Conservation (phyloP, 23 tunicate species). For the Styela clava region DNA sequence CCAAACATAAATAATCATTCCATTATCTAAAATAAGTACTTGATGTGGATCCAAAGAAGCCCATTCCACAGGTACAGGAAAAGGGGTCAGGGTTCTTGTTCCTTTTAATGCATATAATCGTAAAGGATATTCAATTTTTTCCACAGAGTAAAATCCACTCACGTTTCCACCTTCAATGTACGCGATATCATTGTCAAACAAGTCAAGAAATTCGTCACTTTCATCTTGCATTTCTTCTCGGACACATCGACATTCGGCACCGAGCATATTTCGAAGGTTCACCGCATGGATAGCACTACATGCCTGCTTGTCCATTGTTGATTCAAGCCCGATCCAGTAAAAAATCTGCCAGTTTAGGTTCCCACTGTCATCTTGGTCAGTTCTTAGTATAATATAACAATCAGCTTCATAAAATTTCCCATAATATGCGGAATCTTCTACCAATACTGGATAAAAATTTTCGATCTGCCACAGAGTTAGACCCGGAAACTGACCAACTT, state of each 20-base stretch:
- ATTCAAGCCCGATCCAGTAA: slow-evolving; percentile 96
- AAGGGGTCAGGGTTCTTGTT: slow-evolving; percentile 69
- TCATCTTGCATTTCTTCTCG: slow-evolving; percentile 98
- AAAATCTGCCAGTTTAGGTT: slow-evolving; percentile 72
- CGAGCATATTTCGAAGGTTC: slow-evolving; percentile 94
- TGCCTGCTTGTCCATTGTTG: slow-evolving; percentile 87
- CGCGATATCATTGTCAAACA: slow-evolving; percentile 84
- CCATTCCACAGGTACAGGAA: slow-evolving; percentile 77
- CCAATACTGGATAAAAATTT: slow-evolving; percentile 84
- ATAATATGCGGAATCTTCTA: slow-evolving; percentile 76
- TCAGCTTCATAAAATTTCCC: slow-evolving; percentile 97
- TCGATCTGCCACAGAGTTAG: slow-evolving; percentile 98
- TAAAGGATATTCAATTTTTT: slow-evolving; percentile 49
- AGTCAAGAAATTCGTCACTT: slow-evolving; percentile 83
- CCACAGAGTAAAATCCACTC: slow-evolving; percentile 95
- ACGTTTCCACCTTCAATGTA: slow-evolving; percentile 94
- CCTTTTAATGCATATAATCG: slow-evolving; percentile 84
- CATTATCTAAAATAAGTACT: slow-evolving; percentile 82
- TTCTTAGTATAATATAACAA: slow-evolving; percentile 87
- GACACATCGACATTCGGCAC: slow-evolving; percentile 72
- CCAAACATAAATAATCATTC: slow-evolving; percentile 93
- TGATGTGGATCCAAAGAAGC: slow-evolving; percentile 80
- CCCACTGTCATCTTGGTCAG: slow-evolving; percentile 60
- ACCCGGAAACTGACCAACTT: slow-evolving; percentile 95
- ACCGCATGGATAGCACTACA: slow-evolving; percentile 99